Evolutionary conservation across 2,797 vertebrate species (phyloP), one percentile per base, ranked within the genome.

Genomic region (Tinamus major): DNA sequence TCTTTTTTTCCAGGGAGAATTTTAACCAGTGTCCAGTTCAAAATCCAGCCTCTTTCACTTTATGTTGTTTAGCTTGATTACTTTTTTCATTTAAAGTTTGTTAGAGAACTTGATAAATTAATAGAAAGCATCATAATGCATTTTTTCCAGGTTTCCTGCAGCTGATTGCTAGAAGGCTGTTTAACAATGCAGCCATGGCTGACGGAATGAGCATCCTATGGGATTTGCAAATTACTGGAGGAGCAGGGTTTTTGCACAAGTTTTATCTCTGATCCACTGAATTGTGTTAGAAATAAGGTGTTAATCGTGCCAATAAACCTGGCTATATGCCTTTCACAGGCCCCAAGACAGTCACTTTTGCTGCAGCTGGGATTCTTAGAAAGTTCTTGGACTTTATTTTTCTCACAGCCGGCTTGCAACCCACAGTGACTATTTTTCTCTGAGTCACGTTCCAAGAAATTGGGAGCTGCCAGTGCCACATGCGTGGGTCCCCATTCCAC

Each of bases 261-360:
- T 93, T 76, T 44, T 91, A 69, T 87, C 96, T 93, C 67, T 95
- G 92, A 67, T 79, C 97, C 92, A 96, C 77, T 97, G 94, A 94
- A 93, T 93, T 96, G 79, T 90, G 64, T 96, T 92, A 85, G 68
- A 91, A 90, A 80, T 64, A 70, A 92, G 95, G 88, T 94, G 95
- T 84, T 98, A 96, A 95, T 94, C 95, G 79, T 92, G 90, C 77
- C 94, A 95, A 93, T 96, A 94, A 96, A 95, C 91, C 93, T 62
- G 86, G 75, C 58, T 67, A 62, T 80, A 48, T 77, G 69, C 77
- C 16, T 94, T 96, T 94, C 80, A 86, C 74, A 31, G 35, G n/a
- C 56, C 91, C 90, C 90, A 33, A 0, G 74, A 61, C 21, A 88
- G 27, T 44, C 29, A 61, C 83, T 95, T 93, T 62, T 81, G 13